Conservation (phyloP, 2,888 invertebrate genomes). For the Malthinus flaveolus region DNA sequence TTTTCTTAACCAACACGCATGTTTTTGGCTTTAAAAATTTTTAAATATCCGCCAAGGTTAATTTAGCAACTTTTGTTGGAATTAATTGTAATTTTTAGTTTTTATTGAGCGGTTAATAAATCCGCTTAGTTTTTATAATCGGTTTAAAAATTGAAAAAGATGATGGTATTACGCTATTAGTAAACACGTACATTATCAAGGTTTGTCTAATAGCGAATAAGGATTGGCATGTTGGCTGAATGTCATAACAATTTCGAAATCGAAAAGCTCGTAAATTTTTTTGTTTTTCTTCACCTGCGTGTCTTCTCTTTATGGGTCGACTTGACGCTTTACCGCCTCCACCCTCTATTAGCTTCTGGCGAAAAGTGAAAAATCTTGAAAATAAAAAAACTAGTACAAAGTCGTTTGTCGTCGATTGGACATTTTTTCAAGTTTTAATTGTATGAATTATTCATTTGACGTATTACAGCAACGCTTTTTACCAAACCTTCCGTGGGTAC, state of each 20-base stretch:
- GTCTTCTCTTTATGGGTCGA: neutral
- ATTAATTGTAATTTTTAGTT: constrained; percentile 1
- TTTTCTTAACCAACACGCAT: too few species aligned
- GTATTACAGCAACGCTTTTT: neutral
- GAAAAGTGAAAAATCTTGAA: too few species aligned
- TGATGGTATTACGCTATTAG: neutral
- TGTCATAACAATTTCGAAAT: constrained; percentile 3
- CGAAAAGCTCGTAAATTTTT: neutral
- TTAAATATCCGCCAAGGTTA: neutral
- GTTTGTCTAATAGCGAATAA: neutral
- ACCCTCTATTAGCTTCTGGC: neutral
- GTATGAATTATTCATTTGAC: constrained; percentile 2
- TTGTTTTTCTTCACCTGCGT: neutral
- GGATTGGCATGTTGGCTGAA: constrained; percentile 2
- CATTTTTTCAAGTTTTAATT: neutral
- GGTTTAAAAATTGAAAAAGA: neutral
- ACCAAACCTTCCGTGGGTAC: neutral
- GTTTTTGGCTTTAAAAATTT: too few species aligned
- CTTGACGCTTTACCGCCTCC: neutral
- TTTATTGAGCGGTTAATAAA: neutral
- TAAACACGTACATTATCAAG: constrained; percentile 4
- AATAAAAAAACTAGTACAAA: too few species aligned
- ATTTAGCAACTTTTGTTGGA: neutral
- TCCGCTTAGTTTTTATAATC: neutral
- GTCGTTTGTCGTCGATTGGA: neutral